These are phyloP conservation scores for Oncorhynchus clarkii DNA, from an alignment of 2,113 vertebrate species.

Conservation along the genomic window DNA sequence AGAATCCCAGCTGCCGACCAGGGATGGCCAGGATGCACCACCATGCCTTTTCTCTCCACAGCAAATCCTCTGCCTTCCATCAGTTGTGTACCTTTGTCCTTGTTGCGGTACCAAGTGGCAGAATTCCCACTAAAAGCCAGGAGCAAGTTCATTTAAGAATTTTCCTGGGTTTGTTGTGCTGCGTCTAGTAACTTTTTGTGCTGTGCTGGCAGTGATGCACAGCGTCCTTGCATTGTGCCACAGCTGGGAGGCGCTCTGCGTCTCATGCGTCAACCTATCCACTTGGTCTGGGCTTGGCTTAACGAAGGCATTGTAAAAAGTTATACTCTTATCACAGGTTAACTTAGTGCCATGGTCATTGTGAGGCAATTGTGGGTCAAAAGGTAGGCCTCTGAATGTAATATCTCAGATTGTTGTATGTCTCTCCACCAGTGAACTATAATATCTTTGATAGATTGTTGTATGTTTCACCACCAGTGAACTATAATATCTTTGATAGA, in stretches of 20 bases:
- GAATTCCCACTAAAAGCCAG: background rate
- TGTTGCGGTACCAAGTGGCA: background rate
- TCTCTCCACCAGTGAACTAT: too few relatives aligned
- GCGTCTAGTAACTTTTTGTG: slow-evolving; percentile 2
- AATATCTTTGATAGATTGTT: too few relatives aligned
- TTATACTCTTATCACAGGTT: slow-evolving; percentile 43
- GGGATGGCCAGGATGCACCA: slow-evolving; percentile 12
- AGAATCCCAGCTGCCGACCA: slow-evolving; percentile 9
- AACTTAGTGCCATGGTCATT: slow-evolving; percentile 29
- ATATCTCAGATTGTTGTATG: too few relatives aligned
- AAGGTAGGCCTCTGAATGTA: too few relatives aligned
- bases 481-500: too few relatives aligned
- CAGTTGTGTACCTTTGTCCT: background rate
- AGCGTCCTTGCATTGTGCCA: slow-evolving; percentile 26
- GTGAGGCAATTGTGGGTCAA: too few relatives aligned
- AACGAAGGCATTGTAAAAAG: slow-evolving; percentile 30
- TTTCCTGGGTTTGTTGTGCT: slow-evolving; percentile 15
- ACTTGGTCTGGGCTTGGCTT: slow-evolving; percentile 31
- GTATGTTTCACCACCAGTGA: background rate
- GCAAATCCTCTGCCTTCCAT: background rate
- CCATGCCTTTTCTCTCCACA: slow-evolving; percentile 13
- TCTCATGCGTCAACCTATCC: slow-evolving; percentile 4
- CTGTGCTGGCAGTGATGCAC: slow-evolving; percentile 17
- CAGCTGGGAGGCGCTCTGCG: slow-evolving; percentile 4
- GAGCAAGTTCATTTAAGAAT: background rate